phyloP scores from a whole-genome alignment of 2,888 invertebrate genomes.

The Spodoptera picta region DNA sequence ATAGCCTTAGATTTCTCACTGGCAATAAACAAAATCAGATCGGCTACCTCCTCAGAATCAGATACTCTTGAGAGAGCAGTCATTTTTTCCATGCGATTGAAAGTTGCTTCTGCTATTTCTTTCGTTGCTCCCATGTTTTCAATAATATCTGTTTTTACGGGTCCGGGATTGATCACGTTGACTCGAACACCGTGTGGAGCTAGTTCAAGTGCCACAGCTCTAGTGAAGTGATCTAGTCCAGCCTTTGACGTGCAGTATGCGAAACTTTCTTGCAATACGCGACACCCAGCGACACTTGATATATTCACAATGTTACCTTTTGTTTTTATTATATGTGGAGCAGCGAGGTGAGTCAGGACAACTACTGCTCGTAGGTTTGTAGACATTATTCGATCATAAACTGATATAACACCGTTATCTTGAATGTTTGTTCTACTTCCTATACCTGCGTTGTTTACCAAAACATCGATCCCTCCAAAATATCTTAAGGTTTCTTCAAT shows the following conservation, averaged over 20 bases:
- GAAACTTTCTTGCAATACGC: not conserved
- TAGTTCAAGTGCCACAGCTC: constrained; percentile 18
- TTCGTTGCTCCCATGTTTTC: constrained; percentile 6
- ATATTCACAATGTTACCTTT: constrained; percentile 75
- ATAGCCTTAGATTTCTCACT: constrained; percentile 25
- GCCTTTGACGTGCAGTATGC: constrained; percentile 23
- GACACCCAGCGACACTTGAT: constrained; percentile 16
- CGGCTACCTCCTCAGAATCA: constrained; percentile 77
- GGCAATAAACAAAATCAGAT: constrained; percentile 23
- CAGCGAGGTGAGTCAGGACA: constrained; percentile 47
- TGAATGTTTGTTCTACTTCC: not conserved
- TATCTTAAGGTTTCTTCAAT: constrained; percentile 7
- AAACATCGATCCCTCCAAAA: constrained; percentile 20
- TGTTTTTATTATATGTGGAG: constrained; percentile 50
- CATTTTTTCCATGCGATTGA: not conserved
- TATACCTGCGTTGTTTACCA: constrained; percentile 27
- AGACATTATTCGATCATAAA: constrained; percentile 26
- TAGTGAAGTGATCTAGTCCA: constrained; percentile 22
- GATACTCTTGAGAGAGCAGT: constrained; percentile 18
- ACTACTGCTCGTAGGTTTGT: constrained; percentile 46
- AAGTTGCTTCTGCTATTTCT: not conserved
- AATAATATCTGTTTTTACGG: constrained; percentile 19
- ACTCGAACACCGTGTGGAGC: constrained; percentile 23
- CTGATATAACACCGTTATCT: constrained; percentile 9
- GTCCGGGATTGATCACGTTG: constrained; percentile 26